Base-by-base conservation (phyloP, 1,140 invertebrate species). In the Caenorhabditis latens region DNA sequence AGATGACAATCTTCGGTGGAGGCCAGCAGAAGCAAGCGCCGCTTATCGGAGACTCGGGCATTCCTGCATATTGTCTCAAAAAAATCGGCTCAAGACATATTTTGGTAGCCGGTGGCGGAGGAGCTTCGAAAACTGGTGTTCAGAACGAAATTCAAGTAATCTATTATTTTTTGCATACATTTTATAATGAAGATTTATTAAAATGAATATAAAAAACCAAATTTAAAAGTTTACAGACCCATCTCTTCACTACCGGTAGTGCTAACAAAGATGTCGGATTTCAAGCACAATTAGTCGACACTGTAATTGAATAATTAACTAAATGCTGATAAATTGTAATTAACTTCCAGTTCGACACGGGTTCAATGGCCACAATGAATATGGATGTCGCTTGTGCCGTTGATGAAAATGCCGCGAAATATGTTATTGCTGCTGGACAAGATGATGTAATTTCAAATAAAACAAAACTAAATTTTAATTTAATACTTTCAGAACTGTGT, bases 41-140 rank as follows among this genome's bases (percentile, higher is more conserved):
- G n/a, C 46, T 53, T 11, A 50, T 79, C 40, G 71, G 71, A 79
- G 46, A 79, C 14, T 53, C 19, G 6, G 71, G 71, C 4, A 24
- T 79, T 21, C 86, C 86, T 6, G 94, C 97, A 24, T 99, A 98
- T 93, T 95, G 95, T 2, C 94, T 98, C 40, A 95, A 96, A 93
- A 96, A 96, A 93, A 93, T 99, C 50, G 96, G 96, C 43, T 96
- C 95, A 93, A 95, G 96, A 87, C 97, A 99, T 94, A 95, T 99
- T 90, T 93, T 99, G 67, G 96, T 99, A 48, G 97, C 96, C 88
- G 97, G 97, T 63, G 97, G 97, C 75, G 97, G 97, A 84, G 97
- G 97, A 75, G 95, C 96, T 21, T 95, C 96, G 24, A 98, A 97
- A 93, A 98, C 97, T 63, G 97, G 97, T 40, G 96, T 99, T 86